Evolutionary conservation across 2,113 vertebrate species (phyloP), one percentile per base, ranked within the genome.

Genomic region (Platichthys flesus): DNA sequence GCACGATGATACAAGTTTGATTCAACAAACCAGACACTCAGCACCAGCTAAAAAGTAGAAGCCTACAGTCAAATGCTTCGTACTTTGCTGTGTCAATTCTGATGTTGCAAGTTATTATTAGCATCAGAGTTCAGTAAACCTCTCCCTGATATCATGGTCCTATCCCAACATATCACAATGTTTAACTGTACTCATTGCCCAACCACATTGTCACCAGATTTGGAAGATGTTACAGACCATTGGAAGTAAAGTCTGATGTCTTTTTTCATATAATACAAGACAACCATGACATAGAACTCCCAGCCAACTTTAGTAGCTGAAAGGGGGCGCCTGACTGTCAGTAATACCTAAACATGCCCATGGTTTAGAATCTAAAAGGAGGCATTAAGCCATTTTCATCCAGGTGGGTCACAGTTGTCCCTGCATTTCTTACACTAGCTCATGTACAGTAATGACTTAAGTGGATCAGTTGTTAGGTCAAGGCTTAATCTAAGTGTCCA

Each of bases 391-490:
- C 71, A 12, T 68, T 66, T 78, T 51, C 57, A 9, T 71, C 57
- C 59, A 47, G 66, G 71, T 67, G 71, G 71, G 71, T 72, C 76
- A 74, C n/a, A 9, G 52, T 83, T 55, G 24, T 64, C 66, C 55
- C 69, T 47, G 60, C 9, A n/a, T 81, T 79, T 81, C 63, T 78
- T 45, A n/a, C 15, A 18, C 63, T 2, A 20, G 71, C 76, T 86
- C 55, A 62, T 84, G 10, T 24, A 40, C 85, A 72, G 67, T 94
- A 94, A 94, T 85, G 84, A 91, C 69, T 86, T 93, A 92, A 94
- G 88, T 93, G 94, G 93, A 93, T 94, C 86, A 93, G 85, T 49
- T 69, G 58, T 64, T 59, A 81, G 81, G 83, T 57, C 64, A 10
- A 69, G 64, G 77, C 76, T 88, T 92, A 94, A 93, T 91, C 90